Percentiles rank a stretch among this genome's conserved stretches.
These are phyloP conservation scores for Laticauda colubrina DNA, from an alignment of 2,113 vertebrate genomes.

Conservation along the genomic window DNA sequence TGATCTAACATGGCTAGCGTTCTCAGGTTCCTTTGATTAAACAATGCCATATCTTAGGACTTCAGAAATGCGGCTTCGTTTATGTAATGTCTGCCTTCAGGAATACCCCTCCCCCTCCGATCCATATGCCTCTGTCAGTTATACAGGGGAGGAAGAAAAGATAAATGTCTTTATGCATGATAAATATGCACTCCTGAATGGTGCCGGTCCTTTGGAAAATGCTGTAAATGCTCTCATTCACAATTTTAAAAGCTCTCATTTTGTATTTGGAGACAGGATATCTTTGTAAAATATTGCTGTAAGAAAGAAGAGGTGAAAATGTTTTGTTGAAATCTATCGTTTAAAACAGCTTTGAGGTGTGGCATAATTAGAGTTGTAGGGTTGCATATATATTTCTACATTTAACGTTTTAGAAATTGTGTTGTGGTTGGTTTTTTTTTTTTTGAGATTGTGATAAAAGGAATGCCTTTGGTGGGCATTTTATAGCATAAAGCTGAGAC, in stretches of 20 bases:
- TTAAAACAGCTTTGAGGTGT: neutral
- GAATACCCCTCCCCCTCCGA: neutral
- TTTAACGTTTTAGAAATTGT: neutral
- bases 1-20: neutral
- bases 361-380: neutral
- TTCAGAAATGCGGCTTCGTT: neutral
- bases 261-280: neutral
- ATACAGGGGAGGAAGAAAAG: no score
- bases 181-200: neutral
- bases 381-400: neutral
- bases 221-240: neutral
- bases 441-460: neutral
- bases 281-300: neutral
- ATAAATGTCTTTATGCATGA: neutral
- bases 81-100: neutral
- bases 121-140: neutral
- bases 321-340: neutral
- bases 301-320: neutral
- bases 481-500: neutral
- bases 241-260: neutral
- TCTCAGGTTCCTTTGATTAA: neutral
- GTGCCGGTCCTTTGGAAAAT: neutral
- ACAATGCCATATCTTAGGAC: neutral
- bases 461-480: neutral
- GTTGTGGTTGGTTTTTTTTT: neutral